phyloP scores from a whole-genome alignment of 53 echinoderm and acorn worm species.

The Apostichopus leukothele region DNA sequence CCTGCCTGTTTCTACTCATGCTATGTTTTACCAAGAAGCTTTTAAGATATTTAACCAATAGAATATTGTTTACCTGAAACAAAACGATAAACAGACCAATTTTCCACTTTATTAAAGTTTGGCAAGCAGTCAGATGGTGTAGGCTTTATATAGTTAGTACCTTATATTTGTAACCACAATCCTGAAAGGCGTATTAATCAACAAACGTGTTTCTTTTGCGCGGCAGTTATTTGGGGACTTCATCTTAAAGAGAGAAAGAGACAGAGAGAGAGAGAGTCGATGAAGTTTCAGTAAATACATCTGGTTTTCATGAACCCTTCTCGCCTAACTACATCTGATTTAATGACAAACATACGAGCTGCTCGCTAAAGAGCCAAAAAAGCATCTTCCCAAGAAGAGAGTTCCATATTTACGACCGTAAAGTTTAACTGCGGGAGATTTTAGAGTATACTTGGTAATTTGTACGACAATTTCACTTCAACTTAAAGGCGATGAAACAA shows the following conservation, averaged over 20 bases:
- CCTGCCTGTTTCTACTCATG: too few species aligned
- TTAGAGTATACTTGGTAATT: constrained; percentile 51
- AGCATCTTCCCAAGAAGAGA: not conserved
- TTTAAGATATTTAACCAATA: not conserved
- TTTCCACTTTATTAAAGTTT: not conserved
- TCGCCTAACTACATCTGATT: constrained; percentile 40
- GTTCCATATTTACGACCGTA: constrained; percentile 47
- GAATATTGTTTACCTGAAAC: constrained; percentile 5
- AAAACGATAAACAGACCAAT: not conserved
- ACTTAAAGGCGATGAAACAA: constrained; percentile 33
- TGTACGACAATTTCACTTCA: constrained; percentile 47
- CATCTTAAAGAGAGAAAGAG: not conserved
- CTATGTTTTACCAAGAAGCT: not conserved
- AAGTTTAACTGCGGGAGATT: constrained; percentile 48
- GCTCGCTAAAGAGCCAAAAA: constrained; percentile 1
- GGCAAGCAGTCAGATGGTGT: not conserved
- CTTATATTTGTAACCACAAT: not conserved
- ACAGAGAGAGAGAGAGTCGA: not conserved
- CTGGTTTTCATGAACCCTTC: constrained; percentile 44
- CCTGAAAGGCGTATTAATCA: not conserved
- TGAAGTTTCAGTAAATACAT: constrained; percentile 1
- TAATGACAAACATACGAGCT: constrained; percentile 48
- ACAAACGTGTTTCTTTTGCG: not conserved
- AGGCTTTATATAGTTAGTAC: not conserved
- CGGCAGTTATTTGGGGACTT: not conserved